phyloP scores from a whole-genome alignment of 2,113 vertebrate genomes.

The Meles meles region DNA sequence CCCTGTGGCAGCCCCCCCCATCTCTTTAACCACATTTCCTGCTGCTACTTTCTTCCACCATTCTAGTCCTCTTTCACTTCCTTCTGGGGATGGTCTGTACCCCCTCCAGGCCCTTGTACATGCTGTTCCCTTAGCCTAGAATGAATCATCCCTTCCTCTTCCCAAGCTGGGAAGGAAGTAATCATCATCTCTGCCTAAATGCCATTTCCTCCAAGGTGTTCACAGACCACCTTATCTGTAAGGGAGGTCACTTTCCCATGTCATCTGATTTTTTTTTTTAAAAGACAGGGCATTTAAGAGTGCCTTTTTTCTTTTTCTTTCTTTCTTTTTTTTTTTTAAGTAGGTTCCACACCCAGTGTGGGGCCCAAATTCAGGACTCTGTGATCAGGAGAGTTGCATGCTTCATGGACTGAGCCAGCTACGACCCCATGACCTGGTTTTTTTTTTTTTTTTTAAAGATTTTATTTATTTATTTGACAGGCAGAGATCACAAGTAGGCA shows the following conservation, averaged over 20 bases:
- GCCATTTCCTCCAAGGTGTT: conserved; percentile 12
- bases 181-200: not conserved
- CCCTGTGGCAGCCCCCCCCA: not conserved
- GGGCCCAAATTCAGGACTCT: not conserved
- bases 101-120: not conserved
- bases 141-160: not conserved
- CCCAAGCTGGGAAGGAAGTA: not conserved
- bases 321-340: not conserved
- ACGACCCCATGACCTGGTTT: not conserved
- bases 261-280: not conserved
- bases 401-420: not conserved
- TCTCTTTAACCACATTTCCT: conserved; percentile 46
- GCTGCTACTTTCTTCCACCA: not conserved
- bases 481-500: no score
- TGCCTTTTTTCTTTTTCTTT: not conserved
- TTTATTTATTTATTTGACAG: no score
- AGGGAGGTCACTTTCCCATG: not conserved
- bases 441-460: not conserved
- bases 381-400: not conserved
- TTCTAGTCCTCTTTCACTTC: conserved; percentile 53
- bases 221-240: not conserved
- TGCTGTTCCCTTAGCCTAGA: not conserved
- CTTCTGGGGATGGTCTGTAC: not conserved
- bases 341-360: not conserved
- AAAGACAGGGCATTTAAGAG: not conserved